These are phyloP conservation scores for Silurus meridionalis DNA, from an alignment of 2,113 vertebrate species.

Conservation along the genomic window DNA sequence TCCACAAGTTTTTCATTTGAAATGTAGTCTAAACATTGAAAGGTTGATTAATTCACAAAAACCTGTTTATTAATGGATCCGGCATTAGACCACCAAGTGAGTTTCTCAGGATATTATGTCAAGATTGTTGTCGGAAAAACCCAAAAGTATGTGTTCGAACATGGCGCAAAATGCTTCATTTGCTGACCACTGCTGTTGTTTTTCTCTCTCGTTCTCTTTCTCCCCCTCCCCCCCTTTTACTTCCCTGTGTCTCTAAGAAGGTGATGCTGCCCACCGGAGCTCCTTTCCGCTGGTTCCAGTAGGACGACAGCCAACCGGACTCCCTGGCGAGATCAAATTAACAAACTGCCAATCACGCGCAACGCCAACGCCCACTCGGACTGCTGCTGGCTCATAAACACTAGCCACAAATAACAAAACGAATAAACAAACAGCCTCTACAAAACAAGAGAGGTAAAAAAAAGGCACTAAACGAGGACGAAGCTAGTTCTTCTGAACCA, in stretches of 20 bases:
- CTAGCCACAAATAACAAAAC: slow-evolving; percentile 74
- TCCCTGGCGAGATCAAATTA: slow-evolving; percentile 74
- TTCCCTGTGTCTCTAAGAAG: slow-evolving; percentile 77
- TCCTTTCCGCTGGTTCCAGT: slow-evolving; percentile 88
- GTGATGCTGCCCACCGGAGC: slow-evolving; percentile 88
- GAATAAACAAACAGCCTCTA: slow-evolving; percentile 44
- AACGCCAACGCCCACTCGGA: slow-evolving; percentile 82
- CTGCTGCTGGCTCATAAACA: slow-evolving; percentile 82
- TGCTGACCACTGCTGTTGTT: slow-evolving; percentile 35
- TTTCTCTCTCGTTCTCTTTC: background rate
- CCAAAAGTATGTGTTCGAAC: background rate
- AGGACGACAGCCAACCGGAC: slow-evolving; percentile 68
- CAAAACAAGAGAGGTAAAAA: slow-evolving; percentile 17
- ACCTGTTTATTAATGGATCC: background rate
- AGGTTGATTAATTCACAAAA: background rate
- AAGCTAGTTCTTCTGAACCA: slow-evolving; percentile 81
- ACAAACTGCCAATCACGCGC: slow-evolving; percentile 78
- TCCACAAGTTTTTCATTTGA: background rate
- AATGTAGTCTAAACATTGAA: background rate
- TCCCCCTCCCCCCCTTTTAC: slow-evolving; percentile 14
- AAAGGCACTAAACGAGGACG: slow-evolving; percentile 67
- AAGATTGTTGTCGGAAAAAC: background rate
- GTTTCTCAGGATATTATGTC: background rate
- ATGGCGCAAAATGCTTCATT: slow-evolving; percentile 1
- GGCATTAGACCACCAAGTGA: background rate